Evolutionary conservation across 2,797 vertebrate species (phyloP).

Genomic region (Onychomys torridus): DNA sequence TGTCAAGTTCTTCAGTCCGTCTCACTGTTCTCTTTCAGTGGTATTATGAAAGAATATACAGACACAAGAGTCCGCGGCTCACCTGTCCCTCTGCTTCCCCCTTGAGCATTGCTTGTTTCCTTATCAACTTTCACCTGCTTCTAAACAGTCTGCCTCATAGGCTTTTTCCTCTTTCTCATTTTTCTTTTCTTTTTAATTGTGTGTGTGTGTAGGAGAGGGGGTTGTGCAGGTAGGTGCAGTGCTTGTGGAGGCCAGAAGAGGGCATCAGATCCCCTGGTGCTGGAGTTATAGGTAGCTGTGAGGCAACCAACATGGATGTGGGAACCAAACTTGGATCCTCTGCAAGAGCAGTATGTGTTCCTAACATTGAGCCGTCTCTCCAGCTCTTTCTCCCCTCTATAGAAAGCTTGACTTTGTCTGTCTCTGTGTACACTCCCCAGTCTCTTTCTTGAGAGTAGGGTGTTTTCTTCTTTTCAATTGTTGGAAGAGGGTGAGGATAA

Average conservation of each 20-base stretch:
- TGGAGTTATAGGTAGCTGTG: neutral
- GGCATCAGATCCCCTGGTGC: neutral
- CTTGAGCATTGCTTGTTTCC: neutral
- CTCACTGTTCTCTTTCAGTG: neutral
- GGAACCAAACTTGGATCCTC: neutral
- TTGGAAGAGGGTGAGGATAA: neutral
- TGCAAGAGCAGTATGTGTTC: neutral
- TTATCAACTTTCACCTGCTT: neutral
- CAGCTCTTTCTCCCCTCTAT: neutral
- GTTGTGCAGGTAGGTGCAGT: neutral
- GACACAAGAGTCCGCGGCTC: neutral
- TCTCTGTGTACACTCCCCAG: neutral
- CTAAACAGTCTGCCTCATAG: neutral
- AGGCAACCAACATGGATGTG: neutral
- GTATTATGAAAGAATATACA: neutral
- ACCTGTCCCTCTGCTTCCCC: neutral
- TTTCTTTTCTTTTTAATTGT: neutral
- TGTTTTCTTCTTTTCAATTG: neutral
- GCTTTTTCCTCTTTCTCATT: neutral
- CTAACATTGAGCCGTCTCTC: neutral
- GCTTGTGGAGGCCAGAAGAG: neutral
- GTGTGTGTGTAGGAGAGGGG: neutral
- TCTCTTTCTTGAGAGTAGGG: neutral
- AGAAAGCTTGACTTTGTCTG: neutral
- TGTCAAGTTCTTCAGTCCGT: neutral